Evolutionary conservation across 2,888 invertebrate genomes (phyloP).

Genomic region (Gonocerus acuteangulatus): DNA sequence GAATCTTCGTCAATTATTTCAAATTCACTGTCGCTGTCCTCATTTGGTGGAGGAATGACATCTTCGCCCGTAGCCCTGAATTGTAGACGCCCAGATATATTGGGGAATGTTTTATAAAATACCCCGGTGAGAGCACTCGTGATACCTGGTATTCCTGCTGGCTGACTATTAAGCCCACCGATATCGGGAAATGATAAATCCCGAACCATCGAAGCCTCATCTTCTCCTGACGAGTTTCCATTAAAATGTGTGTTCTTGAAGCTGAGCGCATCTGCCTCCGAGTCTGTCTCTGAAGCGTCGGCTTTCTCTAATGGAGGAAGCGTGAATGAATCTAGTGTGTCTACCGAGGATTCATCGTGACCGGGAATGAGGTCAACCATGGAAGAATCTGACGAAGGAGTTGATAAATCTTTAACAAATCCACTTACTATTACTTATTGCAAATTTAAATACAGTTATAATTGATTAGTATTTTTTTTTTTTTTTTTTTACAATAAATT

Average conservation of each 20-base stretch:
- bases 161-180: too few species aligned
- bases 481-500: too few species aligned
- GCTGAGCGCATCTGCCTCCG: conserved; percentile 22
- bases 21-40: conserved; percentile 32
- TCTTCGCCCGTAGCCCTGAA: conserved; percentile 8
- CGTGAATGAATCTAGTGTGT: conserved; percentile 28
- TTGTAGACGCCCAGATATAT: conserved; percentile 13
- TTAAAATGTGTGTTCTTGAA: conserved; percentile 33
- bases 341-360: conserved; percentile 35
- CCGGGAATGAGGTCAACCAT: conserved; percentile 33
- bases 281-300: conserved; percentile 29
- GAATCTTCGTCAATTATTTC: conserved; percentile 32
- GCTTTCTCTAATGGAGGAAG: conserved; percentile 25
- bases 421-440: not conserved
- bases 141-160: conserved; percentile 1
- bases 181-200: conserved; percentile 29
- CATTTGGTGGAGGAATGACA: conserved; percentile 3
- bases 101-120: conserved; percentile 32
- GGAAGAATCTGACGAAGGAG: conserved; percentile 33
- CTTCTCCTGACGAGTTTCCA: conserved; percentile 26
- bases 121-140: conserved; percentile 25
- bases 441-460: too few species aligned
- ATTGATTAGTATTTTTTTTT: too few species aligned
- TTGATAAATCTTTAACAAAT: conserved; percentile 30
- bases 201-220: conserved; percentile 25